Evolutionary conservation across 2,888 invertebrate species (phyloP).

Genomic region (Polymixis flavicincta): DNA sequence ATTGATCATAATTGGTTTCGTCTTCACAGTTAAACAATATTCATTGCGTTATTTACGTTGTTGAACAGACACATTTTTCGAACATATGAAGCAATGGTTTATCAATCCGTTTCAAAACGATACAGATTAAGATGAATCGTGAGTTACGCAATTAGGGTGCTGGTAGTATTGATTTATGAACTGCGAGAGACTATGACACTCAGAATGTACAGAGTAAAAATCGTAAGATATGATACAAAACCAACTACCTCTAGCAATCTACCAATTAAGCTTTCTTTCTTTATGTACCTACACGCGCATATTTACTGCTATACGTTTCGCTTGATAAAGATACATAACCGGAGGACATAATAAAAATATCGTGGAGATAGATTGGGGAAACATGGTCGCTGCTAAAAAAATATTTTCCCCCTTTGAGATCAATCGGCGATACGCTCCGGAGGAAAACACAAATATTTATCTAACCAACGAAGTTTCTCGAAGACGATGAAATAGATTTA

Average conservation of each 20-base stretch:
- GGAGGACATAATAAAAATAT: constrained; percentile 59
- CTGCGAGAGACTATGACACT: neutral
- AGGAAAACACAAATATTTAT: constrained; percentile 79
- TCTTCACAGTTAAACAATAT: too few relatives aligned
- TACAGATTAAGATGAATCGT: too few relatives aligned
- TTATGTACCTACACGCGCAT: constrained; percentile 13
- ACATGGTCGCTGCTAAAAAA: constrained; percentile 69
- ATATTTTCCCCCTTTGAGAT: constrained; percentile 72
- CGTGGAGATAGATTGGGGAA: constrained; percentile 58
- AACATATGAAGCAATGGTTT: too few relatives aligned
- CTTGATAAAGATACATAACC: constrained; percentile 54
- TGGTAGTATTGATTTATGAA: too few relatives aligned
- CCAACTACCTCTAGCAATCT: constrained; percentile 5
- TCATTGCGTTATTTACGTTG: too few relatives aligned
- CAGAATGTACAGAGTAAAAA: neutral
- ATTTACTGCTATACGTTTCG: constrained; percentile 27
- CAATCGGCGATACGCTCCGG: constrained; percentile 67
- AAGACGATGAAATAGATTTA: constrained; percentile 33
- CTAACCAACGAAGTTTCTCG: constrained; percentile 31
- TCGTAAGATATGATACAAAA: neutral
- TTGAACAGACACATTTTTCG: too few relatives aligned
- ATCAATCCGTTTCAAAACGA: too few relatives aligned
- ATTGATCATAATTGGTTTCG: too few relatives aligned
- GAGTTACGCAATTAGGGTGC: too few relatives aligned
- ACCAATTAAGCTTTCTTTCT: neutral